phyloP scores from a whole-genome alignment of 2,113 vertebrate species.

The Rhea pennata region DNA sequence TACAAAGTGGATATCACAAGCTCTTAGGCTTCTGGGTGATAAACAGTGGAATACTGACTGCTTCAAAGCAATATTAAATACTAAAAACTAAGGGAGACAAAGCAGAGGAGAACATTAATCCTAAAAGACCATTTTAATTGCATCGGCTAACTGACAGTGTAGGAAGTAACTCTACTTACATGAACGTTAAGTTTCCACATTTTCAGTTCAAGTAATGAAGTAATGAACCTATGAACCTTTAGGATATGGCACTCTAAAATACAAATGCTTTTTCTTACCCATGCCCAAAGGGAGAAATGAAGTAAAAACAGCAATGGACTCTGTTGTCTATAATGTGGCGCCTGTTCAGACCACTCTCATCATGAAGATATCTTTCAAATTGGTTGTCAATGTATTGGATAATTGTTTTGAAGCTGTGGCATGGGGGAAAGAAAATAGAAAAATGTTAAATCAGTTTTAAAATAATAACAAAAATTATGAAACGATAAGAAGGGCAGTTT shows the following conservation, averaged over 20 bases:
- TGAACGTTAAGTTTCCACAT: background rate
- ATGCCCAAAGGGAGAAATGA: conserved; percentile 92
- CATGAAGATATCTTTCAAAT: conserved; percentile 88
- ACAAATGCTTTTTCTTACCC: conserved; percentile 74
- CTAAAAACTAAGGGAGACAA: background rate
- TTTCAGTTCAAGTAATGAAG: background rate
- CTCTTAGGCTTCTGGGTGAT: background rate
- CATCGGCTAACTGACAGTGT: background rate
- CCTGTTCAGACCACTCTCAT: conserved; percentile 89
- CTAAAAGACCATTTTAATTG: conserved; percentile 5
- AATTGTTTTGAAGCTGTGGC: conserved; percentile 87
- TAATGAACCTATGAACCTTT: background rate
- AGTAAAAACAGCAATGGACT: conserved; percentile 92
- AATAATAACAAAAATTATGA: background rate
- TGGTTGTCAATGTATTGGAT: conserved; percentile 92
- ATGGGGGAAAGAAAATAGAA: background rate
- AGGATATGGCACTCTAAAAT: background rate
- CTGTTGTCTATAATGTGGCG: conserved; percentile 91
- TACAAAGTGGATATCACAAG: background rate
- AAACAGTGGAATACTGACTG: background rate
- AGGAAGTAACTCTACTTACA: background rate
- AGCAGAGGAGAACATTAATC: background rate
- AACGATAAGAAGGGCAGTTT: background rate
- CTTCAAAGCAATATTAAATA: background rate
- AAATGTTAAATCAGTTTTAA: background rate